Evolutionary conservation across 2,113 vertebrate species (phyloP).

Genomic region (Ophiodon elongatus): DNA sequence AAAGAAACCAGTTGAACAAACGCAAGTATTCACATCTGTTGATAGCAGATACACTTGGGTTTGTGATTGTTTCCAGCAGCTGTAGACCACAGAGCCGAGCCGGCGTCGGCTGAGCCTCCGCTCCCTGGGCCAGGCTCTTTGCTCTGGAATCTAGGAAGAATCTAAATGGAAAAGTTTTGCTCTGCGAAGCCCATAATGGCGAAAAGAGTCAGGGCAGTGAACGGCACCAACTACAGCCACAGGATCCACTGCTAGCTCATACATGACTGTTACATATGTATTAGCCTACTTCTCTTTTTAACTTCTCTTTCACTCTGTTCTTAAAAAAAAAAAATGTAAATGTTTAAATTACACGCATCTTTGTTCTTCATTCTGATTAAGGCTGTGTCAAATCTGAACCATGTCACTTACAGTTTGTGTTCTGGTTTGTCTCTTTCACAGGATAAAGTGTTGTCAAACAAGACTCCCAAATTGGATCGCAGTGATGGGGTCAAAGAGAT

Average conservation of each 20-base stretch:
- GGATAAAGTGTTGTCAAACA: constrained; percentile 99
- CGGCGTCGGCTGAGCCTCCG: constrained; percentile 57
- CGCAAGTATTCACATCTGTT: constrained; percentile 65
- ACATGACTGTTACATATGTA: neutral
- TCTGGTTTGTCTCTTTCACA: constrained; percentile 72
- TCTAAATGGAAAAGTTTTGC: constrained; percentile 73
- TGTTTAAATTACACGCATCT: neutral
- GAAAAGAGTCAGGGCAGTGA: constrained; percentile 49
- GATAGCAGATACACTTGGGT: constrained; percentile 53
- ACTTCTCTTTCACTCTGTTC: neutral
- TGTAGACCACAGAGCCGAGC: constrained; percentile 66
- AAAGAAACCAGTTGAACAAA: constrained; percentile 39
- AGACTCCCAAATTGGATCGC: constrained; percentile 98
- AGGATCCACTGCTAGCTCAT: constrained; percentile 1
- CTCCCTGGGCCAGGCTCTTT: constrained; percentile 50
- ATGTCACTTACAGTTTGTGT: neutral
- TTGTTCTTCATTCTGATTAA: constrained; percentile 13
- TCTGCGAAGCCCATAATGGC: constrained; percentile 64
- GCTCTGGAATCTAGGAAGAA: constrained; percentile 67
- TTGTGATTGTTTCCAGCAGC: constrained; percentile 76
- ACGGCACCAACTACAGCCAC: constrained; percentile 11
- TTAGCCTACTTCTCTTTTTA: neutral
- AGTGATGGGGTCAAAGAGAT: constrained; percentile 98
- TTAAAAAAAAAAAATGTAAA: neutral
- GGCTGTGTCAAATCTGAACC: neutral